Percentiles rank a stretch among this genome's conserved stretches.
Conservation (phyloP, 2,113 vertebrate genomes). For the Nibea coibor region DNA sequence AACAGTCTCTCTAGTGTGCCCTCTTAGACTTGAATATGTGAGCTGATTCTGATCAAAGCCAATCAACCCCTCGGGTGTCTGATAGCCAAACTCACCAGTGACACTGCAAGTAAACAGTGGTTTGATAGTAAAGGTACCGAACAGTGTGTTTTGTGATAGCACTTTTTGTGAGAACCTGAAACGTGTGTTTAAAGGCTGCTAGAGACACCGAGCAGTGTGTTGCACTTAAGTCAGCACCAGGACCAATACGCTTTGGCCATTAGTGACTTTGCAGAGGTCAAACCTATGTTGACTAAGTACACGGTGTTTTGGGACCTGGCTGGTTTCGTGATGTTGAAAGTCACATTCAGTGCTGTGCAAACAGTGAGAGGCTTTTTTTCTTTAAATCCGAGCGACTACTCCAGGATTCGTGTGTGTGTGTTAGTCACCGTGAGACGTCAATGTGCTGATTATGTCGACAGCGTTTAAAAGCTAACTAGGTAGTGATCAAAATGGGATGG, state of each 20-base stretch:
- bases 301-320: slow-evolving; percentile 21
- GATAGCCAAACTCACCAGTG: slow-evolving; percentile 13
- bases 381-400: slow-evolving; percentile 13
- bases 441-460: slow-evolving; percentile 6
- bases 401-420: not conserved
- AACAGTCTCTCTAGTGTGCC: slow-evolving; percentile 21
- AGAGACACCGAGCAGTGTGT: slow-evolving; percentile 39
- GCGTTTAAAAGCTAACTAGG: slow-evolving; percentile 29
- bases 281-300: not conserved
- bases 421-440: not conserved
- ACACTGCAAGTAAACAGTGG: slow-evolving; percentile 21
- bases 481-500: slow-evolving; percentile 55
- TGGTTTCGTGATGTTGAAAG: slow-evolving; percentile 30
- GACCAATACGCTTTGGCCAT: slow-evolving; percentile 43
- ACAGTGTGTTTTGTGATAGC: slow-evolving; percentile 50
- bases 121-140: slow-evolving; percentile 23
- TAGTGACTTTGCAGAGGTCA: slow-evolving; percentile 36
- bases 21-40: slow-evolving; percentile 8
- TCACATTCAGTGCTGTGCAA: slow-evolving; percentile 54
- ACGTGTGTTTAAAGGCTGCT: slow-evolving; percentile 34
- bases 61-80: slow-evolving; percentile 27
- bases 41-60: slow-evolving; percentile 37
- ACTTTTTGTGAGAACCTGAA: slow-evolving; percentile 58
- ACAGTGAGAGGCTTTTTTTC: slow-evolving; percentile 39
- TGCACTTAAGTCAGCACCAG: slow-evolving; percentile 59